Evolutionary conservation across 2,888 invertebrate genomes (phyloP).

Genomic region (Trachelus stipa): DNA sequence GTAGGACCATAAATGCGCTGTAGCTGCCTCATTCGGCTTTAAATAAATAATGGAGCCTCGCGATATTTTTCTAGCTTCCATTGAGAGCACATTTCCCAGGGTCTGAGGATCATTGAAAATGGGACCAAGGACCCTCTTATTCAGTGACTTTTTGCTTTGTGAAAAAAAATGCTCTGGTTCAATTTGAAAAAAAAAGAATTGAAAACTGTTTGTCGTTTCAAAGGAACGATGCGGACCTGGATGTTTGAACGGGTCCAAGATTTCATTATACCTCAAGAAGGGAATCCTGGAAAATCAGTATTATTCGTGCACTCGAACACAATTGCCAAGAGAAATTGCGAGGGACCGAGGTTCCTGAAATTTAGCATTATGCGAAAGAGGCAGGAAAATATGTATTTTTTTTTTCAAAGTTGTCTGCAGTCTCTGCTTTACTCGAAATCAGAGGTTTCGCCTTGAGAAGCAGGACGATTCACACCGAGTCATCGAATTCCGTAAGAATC

Average conservation of each 20-base stretch:
- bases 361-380: background rate
- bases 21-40: background rate
- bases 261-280: background rate
- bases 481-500: constrained; percentile 34
- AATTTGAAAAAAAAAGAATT: background rate
- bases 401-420: background rate
- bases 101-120: background rate
- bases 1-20: background rate
- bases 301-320: background rate
- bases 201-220: background rate
- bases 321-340: background rate
- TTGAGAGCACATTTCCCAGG: background rate
- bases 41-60: background rate
- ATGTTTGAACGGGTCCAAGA: background rate
- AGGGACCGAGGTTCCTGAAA: background rate
- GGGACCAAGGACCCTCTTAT: background rate
- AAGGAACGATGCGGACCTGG: background rate
- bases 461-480: constrained; percentile 27
- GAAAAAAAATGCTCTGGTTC: background rate
- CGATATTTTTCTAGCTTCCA: background rate
- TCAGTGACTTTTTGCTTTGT: background rate
- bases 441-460: background rate
- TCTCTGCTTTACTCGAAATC: background rate
- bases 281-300: background rate
- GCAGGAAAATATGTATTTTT: background rate